Conservation (phyloP, 2,113 vertebrate species). For the Labrus mixtus region DNA sequence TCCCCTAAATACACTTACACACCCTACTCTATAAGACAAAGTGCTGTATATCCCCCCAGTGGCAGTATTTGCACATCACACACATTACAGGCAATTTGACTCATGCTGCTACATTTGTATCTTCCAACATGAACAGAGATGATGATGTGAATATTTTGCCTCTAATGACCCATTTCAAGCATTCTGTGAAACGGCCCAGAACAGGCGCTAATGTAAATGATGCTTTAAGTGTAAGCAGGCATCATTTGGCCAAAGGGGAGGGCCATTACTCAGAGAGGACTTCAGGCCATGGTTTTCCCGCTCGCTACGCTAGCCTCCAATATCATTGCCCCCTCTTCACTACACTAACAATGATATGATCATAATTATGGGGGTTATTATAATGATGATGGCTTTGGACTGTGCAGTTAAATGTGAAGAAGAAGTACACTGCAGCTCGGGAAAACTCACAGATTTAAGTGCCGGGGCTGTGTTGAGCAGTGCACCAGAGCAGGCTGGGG, state of each 20-base stretch:
- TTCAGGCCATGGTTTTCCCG: constrained; percentile 43
- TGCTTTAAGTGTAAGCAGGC: constrained; percentile 73
- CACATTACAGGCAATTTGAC: constrained; percentile 73
- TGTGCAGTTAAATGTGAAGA: constrained; percentile 48
- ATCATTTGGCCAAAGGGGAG: constrained; percentile 70
- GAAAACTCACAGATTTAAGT: constrained; percentile 10
- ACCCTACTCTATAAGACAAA: constrained; percentile 53
- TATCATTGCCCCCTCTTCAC: constrained; percentile 61
- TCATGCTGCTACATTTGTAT: constrained; percentile 68
- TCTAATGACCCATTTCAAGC: constrained; percentile 71
- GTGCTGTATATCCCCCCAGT: constrained; percentile 57
- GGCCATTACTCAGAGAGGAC: constrained; percentile 63
- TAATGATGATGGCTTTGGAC: constrained; percentile 58
- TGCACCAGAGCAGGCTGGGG: neutral
- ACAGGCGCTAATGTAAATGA: constrained; percentile 76
- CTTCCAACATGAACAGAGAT: constrained; percentile 63
- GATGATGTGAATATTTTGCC: constrained; percentile 70
- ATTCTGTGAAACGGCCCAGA: constrained; percentile 68
- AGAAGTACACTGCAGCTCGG: constrained; percentile 1
- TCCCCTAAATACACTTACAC: constrained; percentile 51
- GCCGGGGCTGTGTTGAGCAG: constrained; percentile 2
- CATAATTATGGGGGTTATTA: constrained; percentile 60
- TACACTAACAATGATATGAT: constrained; percentile 57
- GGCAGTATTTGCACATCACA: constrained; percentile 73
- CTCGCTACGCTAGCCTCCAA: constrained; percentile 33